Evolutionary conservation across 2,113 vertebrate genomes (phyloP).

Genomic region (Callopanchax toddi): DNA sequence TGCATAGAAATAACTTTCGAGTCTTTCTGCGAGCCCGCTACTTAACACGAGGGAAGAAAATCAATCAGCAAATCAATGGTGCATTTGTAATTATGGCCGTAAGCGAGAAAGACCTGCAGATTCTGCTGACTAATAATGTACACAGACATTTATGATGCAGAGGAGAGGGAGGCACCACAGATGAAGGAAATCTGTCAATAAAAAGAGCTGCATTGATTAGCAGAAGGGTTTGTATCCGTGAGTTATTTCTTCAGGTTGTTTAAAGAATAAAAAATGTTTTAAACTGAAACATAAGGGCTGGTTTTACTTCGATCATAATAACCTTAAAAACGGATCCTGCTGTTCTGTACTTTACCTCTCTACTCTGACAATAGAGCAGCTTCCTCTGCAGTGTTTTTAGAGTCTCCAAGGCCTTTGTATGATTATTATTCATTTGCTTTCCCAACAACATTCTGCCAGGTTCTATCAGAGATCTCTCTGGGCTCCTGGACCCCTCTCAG

Average conservation of each 20-base stretch:
- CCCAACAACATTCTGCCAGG: neutral
- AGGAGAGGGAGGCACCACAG: neutral
- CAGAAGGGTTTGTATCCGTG: conserved; percentile 1
- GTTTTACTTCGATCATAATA: neutral
- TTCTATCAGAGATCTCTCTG: conserved; percentile 6
- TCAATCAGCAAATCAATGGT: conserved; percentile 51
- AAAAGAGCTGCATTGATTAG: neutral
- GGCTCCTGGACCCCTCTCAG: conserved; percentile 1
- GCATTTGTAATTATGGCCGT: conserved; percentile 37
- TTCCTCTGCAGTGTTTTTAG: neutral
- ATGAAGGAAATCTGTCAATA: conserved; percentile 2
- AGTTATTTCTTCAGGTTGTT: conserved; percentile 1
- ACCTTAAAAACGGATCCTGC: neutral
- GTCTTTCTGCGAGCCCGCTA: conserved; percentile 13
- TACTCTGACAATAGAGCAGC: neutral
- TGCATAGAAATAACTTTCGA: conserved; percentile 19
- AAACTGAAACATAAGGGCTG: neutral
- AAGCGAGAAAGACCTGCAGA: conserved; percentile 8
- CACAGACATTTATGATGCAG: conserved; percentile 20
- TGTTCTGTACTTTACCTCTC: neutral
- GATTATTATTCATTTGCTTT: conserved; percentile 17
- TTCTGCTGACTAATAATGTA: conserved; percentile 14
- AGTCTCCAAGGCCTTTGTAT: conserved; percentile 6
- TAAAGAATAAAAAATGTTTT: neutral
- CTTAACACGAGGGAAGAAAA: conserved; percentile 17